A percentile compares a stretch with the other conserved stretches of the same genome.
These are phyloP conservation scores for Cephus cinctus DNA, from an alignment of 1,140 invertebrate species.

Conservation along the genomic window DNA sequence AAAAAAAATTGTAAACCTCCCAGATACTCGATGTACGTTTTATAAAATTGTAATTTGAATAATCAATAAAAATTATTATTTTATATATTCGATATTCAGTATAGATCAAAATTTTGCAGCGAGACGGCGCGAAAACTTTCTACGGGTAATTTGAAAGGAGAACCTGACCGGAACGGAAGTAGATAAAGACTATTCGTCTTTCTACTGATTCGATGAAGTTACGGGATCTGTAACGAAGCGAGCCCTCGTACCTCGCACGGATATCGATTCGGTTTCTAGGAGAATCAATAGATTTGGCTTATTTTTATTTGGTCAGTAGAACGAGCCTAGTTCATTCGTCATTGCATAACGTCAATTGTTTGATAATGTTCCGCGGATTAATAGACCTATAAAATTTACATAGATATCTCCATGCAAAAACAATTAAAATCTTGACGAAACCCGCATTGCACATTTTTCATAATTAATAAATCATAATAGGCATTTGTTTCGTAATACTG, in stretches of 20 bases:
- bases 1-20: neutral
- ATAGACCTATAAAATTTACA: too few species aligned
- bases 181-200: conserved; percentile 8
- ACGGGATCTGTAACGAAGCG: conserved; percentile 38
- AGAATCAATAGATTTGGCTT: conserved; percentile 43
- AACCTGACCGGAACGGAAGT: neutral
- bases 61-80: too few species aligned
- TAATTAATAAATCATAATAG: too few species aligned
- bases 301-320: conserved; percentile 11
- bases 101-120: neutral
- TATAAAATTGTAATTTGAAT: too few species aligned
- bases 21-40: neutral
- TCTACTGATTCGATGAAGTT: conserved; percentile 27
- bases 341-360: too few species aligned
- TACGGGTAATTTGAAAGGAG: conserved; percentile 11
- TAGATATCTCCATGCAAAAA: too few species aligned
- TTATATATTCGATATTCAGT: conserved; percentile 21
- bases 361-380: too few species aligned
- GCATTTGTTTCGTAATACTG: too few species aligned
- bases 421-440: too few species aligned
- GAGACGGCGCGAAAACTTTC: conserved; percentile 2
- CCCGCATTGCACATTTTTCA: too few species aligned
- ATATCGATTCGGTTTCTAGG: conserved; percentile 48
- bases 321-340: too few species aligned
- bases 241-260: conserved; percentile 47